Percentiles rank a stretch among this genome's conserved stretches.
phyloP scores from a whole-genome alignment of 2,888 invertebrate species.

The Andrena camellia region DNA sequence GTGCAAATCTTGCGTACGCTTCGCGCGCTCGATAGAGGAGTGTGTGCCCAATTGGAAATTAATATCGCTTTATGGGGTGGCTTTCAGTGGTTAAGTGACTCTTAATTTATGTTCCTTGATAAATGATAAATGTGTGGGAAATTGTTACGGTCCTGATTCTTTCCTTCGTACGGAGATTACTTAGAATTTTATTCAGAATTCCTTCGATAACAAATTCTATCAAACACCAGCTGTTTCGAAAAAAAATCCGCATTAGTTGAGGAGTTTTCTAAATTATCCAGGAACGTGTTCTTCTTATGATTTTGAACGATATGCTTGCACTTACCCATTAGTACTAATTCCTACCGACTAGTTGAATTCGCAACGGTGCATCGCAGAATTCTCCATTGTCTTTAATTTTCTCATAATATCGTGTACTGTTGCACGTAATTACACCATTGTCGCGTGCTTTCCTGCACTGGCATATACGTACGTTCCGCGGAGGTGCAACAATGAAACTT shows the following conservation, averaged over 20 bases:
- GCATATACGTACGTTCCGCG: constrained; percentile 8
- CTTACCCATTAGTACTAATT: not conserved
- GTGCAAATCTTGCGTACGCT: not conserved
- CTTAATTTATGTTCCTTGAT: constrained; percentile 22
- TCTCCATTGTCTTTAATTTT: constrained; percentile 14
- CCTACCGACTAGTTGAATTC: constrained; percentile 1
- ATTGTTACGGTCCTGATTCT: not conserved
- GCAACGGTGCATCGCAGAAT: constrained; percentile 14
- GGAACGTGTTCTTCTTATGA: not conserved
- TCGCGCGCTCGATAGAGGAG: not conserved
- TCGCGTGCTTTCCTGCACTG: not conserved
- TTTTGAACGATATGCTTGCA: not conserved
- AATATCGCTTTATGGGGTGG: constrained; percentile 32
- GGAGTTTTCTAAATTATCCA: too few species aligned
- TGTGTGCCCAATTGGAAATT: constrained; percentile 25
- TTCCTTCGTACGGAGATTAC: not conserved
- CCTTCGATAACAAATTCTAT: not conserved
- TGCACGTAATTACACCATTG: constrained; percentile 13
- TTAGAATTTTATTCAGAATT: not conserved
- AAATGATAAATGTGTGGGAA: constrained; percentile 10
- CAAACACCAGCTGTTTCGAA: not conserved
- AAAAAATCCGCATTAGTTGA: too few species aligned
- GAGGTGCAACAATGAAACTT: constrained; percentile 34
- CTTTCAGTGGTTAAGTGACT: constrained; percentile 12
- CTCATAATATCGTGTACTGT: constrained; percentile 8